Conservation (phyloP, 2,797 vertebrate genomes). For the Enteromius treurensis region DNA sequence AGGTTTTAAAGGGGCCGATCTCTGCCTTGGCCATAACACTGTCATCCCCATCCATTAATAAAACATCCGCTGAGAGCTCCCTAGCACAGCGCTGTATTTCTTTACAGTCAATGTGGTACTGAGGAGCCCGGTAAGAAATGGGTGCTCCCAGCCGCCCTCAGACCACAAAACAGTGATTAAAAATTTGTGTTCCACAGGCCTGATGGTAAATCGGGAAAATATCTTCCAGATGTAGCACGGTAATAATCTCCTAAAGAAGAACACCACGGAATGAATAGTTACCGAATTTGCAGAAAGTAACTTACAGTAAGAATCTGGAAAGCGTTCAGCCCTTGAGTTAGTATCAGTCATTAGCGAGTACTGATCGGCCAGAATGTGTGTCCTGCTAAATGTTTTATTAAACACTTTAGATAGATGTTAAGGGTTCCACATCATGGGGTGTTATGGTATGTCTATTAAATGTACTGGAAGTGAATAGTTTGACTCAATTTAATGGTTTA, state of each 20-base stretch:
- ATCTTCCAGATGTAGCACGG: slow-evolving; percentile 64
- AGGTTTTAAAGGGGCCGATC: slow-evolving; percentile 40
- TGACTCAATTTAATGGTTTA: slow-evolving; percentile 13
- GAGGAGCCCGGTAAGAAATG: slow-evolving; percentile 44
- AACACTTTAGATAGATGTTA: slow-evolving; percentile 41
- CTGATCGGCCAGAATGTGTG: slow-evolving; percentile 8
- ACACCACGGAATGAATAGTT: slow-evolving; percentile 34
- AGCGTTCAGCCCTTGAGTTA: background rate
- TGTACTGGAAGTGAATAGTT: slow-evolving; percentile 25
- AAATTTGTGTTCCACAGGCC: slow-evolving; percentile 46
- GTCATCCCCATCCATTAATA: slow-evolving; percentile 54
- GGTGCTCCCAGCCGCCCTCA: slow-evolving; percentile 40
- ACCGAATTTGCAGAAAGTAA: slow-evolving; percentile 20
- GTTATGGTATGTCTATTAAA: slow-evolving; percentile 47
- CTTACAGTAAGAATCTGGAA: slow-evolving; percentile 5
- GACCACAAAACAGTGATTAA: slow-evolving; percentile 52
- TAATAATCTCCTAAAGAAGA: slow-evolving; percentile 52
- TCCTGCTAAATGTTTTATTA: slow-evolving; percentile 18
- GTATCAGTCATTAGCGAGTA: background rate
- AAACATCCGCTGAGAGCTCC: slow-evolving; percentile 41
- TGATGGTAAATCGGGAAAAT: slow-evolving; percentile 60
- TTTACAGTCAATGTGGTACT: slow-evolving; percentile 41
- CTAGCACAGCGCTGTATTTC: slow-evolving; percentile 38
- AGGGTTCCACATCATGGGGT: slow-evolving; percentile 14
- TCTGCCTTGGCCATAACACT: slow-evolving; percentile 47